Base-by-base conservation (phyloP, 2,113 vertebrate genomes). In the Thamnaconus septentrionalis region DNA sequence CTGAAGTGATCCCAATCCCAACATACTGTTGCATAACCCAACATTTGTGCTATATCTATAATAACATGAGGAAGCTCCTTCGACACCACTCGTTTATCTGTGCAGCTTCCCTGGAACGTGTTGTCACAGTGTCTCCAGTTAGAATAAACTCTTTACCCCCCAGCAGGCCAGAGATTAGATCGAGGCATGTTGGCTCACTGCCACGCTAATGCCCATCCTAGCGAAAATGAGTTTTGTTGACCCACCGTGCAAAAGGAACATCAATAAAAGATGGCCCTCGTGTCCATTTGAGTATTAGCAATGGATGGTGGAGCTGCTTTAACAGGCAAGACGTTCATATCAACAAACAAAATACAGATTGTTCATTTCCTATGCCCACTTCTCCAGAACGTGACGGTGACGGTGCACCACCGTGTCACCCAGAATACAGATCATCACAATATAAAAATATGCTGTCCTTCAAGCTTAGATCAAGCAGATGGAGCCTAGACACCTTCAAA, bases 81-180 rank as follows among this genome's bases (percentile, higher is more conserved):
- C 18, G 1, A 31, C 18, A 31, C 18, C 18, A 31, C 18, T 31
- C 18, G 18, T 31, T 31, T 31, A 31, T 31, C 18, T 31, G 18
- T 31, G 18, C 18, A 31, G 18, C 18, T 53, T 55, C 48, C 72
- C 72, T 59, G 64, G 5, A 5, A 48, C 39, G 48, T 52, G 57
- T 66, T 58, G 61, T 73, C 52, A 66, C 57, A 50, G 50, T 12
- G 39, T 4, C 53, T 71, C 54, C 55, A 64, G 56, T 76, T 66
- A 64, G 41, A 65, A 53, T 73, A 68, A 77, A 79, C 75, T 64
- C 71, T 47, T 72, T 69, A 45, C 58, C 4, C 69, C 68, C 61
- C 72, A 60, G 56, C 71, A 52, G 75, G 2, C 58, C 46, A 69
- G 44, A 83, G 71, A 86, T 82, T 64, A 78, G 49, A 85, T 87